Conservation (phyloP, 2,888 invertebrate species). For the Neoascia interrupta region DNA sequence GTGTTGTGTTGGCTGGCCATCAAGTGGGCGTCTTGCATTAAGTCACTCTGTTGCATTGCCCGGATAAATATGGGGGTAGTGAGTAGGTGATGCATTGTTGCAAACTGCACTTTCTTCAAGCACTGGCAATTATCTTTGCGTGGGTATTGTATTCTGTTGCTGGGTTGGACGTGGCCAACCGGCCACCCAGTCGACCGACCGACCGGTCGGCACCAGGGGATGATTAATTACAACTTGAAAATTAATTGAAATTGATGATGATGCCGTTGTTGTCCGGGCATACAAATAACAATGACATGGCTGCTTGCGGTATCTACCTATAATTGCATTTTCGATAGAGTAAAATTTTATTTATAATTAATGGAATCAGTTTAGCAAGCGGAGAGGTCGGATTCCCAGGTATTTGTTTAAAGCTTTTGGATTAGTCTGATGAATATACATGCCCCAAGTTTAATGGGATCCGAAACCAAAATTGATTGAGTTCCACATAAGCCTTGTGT, state of each 20-base stretch:
- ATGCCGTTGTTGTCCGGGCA: constrained; percentile 9
- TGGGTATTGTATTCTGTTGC: constrained; percentile 1
- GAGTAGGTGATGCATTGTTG: too few relatives aligned
- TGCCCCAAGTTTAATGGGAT: too few relatives aligned
- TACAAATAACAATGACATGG: not conserved
- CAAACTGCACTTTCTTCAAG: constrained; percentile 34
- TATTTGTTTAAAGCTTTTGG: too few relatives aligned
- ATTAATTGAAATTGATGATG: constrained; percentile 66
- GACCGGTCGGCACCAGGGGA: constrained; percentile 4
- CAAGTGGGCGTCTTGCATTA: constrained; percentile 7
- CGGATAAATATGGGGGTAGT: constrained; percentile 5
- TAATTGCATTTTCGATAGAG: constrained; percentile 42
- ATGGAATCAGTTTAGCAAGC: constrained; percentile 26
- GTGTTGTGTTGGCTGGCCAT: not conserved
- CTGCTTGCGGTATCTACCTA: constrained; percentile 9
- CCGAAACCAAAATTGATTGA: too few relatives aligned
- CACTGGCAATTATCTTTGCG: constrained; percentile 55
- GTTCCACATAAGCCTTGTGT: too few relatives aligned
- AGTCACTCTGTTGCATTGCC: constrained; percentile 44
- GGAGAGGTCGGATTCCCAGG: too few relatives aligned
- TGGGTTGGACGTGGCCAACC: not conserved
- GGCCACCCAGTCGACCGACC: too few relatives aligned
- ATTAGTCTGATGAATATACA: too few relatives aligned
- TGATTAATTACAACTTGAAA: constrained; percentile 60
- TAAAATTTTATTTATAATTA: constrained; percentile 34